A percentile compares a stretch with the other conserved stretches of the same genome.
Evolutionary conservation across 1,140 invertebrate species (phyloP).

Genomic region (Eurosta solidaginis): DNA sequence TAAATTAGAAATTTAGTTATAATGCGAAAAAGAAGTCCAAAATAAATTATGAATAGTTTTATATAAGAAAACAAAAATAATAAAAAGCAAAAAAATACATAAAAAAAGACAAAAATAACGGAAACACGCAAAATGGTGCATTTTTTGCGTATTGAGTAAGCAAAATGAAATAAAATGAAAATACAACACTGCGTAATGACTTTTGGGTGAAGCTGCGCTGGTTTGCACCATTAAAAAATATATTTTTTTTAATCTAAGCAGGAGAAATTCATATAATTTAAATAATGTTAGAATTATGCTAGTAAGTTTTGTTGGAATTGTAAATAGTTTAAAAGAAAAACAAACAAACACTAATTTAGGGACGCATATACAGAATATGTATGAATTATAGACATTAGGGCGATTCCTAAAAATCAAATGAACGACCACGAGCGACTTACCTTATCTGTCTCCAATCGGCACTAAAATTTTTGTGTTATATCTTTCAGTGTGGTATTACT

Average conservation of each 20-base stretch:
- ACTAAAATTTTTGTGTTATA: too few species aligned
- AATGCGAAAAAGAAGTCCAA: background rate
- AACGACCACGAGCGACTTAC: too few species aligned
- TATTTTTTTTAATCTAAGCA: background rate
- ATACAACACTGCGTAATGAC: background rate
- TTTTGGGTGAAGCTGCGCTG: too few species aligned
- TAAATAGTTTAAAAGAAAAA: conserved; percentile 47
- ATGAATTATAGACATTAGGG: too few species aligned
- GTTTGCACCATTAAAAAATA: too few species aligned
- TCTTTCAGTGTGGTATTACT: too few species aligned
- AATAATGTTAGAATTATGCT: conserved; percentile 54
- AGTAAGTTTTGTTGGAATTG: conserved; percentile 56
- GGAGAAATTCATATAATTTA: conserved; percentile 26
- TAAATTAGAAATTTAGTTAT: conserved; percentile 22
- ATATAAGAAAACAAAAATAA: background rate
- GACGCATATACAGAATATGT: too few species aligned
- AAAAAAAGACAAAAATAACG: conserved; percentile 24
- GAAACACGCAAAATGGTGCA: background rate
- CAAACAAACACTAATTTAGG: too few species aligned
- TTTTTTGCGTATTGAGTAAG: background rate
- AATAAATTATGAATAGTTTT: conserved; percentile 31
- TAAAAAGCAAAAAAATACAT: background rate
- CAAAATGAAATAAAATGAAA: conserved; percentile 35
- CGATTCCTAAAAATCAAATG: too few species aligned
- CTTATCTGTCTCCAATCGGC: too few species aligned